phyloP scores from a whole-genome alignment of 1,140 invertebrate species.

The Drosophila sulfurigaster region DNA sequence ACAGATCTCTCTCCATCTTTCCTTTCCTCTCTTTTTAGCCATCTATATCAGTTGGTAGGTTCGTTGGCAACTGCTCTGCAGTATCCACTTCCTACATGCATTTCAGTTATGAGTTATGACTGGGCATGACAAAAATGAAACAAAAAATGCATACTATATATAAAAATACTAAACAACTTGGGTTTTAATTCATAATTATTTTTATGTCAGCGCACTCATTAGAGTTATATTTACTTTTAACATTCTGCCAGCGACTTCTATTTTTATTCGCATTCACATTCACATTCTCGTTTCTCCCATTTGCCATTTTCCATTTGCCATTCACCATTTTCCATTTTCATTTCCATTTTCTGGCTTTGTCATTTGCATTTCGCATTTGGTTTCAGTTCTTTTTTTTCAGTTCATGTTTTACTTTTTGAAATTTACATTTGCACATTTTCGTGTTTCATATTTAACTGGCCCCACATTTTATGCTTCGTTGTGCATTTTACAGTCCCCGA shows the following conservation, averaged over 20 bases:
- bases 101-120: constrained; percentile 72
- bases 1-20: constrained; percentile 43
- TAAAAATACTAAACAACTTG: constrained; percentile 66
- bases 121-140: constrained; percentile 43
- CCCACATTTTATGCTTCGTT: constrained; percentile 56
- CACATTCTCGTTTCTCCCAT: constrained; percentile 6
- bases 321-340: constrained; percentile 19
- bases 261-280: constrained; percentile 41
- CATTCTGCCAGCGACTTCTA: constrained; percentile 30
- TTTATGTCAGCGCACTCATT: constrained; percentile 82
- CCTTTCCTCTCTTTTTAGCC: background rate
- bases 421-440: constrained; percentile 58
- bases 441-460: constrained; percentile 50
- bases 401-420: constrained; percentile 53
- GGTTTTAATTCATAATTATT: constrained; percentile 82
- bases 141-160: constrained; percentile 35
- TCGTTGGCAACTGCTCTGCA: constrained; percentile 25
- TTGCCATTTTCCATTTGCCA: background rate
- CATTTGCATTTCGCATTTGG: constrained; percentile 75
- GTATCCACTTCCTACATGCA: constrained; percentile 66
- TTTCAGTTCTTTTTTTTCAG: constrained; percentile 17
- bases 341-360: constrained; percentile 46
- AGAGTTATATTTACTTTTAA: constrained; percentile 57
- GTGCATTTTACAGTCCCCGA: constrained; percentile 56
- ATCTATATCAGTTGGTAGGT: background rate